A percentile compares a stretch with the other conserved stretches of the same genome.
Conservation (phyloP, 2,113 vertebrate species). For the Indicator maculatus region DNA sequence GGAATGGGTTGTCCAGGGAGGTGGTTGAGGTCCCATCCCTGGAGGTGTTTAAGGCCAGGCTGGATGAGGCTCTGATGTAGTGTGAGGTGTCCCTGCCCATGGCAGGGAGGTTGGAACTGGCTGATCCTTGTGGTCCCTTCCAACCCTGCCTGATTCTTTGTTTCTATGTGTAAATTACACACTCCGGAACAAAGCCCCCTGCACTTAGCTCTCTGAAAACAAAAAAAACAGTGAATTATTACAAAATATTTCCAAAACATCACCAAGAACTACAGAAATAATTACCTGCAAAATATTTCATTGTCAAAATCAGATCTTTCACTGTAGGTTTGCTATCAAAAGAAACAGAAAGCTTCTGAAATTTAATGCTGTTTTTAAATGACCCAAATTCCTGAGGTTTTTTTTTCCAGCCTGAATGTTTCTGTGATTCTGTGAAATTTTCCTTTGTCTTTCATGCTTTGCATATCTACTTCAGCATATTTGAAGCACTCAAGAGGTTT, state of each 20-base stretch:
- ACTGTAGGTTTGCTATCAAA: neutral
- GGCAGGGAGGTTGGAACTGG: too few relatives aligned
- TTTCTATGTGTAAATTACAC: too few relatives aligned
- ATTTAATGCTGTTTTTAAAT: constrained; percentile 1
- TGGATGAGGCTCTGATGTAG: too few relatives aligned
- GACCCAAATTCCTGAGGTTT: neutral
- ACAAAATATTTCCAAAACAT: constrained; percentile 39
- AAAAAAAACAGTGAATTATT: constrained; percentile 32
- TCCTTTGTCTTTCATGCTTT: neutral
- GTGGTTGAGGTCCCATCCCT: too few relatives aligned
- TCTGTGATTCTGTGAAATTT: too few relatives aligned
- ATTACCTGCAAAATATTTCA: constrained; percentile 40
- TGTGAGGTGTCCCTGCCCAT: too few relatives aligned
- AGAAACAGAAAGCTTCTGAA: neutral
- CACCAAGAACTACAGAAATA: neutral
- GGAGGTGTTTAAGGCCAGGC: too few relatives aligned
- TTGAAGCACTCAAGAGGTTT: constrained; percentile 26
- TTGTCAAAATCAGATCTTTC: constrained; percentile 5
- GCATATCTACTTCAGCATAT: constrained; percentile 10
- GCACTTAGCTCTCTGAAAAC: neutral
- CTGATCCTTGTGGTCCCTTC: too few relatives aligned
- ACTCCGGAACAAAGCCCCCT: neutral
- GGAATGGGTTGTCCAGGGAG: too few relatives aligned
- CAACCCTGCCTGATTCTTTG: too few relatives aligned
- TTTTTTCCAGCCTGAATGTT: too few relatives aligned